Base-by-base conservation (phyloP, 2,113 vertebrate species). In the Salvator merianae region DNA sequence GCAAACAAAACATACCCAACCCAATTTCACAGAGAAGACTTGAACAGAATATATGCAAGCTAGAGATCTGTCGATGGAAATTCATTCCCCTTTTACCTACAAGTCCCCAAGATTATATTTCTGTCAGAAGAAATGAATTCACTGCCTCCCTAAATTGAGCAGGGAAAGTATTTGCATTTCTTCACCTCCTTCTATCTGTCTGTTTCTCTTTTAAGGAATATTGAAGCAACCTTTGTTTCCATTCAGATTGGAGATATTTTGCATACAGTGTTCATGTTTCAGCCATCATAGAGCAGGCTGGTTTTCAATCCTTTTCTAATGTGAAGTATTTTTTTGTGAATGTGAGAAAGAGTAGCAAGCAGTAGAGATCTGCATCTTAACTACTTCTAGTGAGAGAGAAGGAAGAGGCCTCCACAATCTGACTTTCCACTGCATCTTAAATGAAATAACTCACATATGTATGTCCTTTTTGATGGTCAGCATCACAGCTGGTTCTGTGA, bases 11-110 rank as follows among this genome's bases (percentile, higher is more conserved):
- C 70, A 86, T 36, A 78, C 85, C 50, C 86, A 70, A 53, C 69
- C 70, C 81, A 81, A 77, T 91, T 88, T 79, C 3, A 84, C 68
- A 82, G 3, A 72, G 62, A 88, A 86, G 86, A 40, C n/a, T 86
- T 36, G 12, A 78, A 79, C 50, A 83, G 87, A 84, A 81, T 88
- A 18, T 24, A 73, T 69, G 24, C 82, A 82, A 62, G 85, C 69
- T 43, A 72, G 70, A 47, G 3, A 62, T 77, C 28, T 53, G 14
- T 62, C 47, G 8, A 36, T 77, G 32, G 71, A 86, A 77, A 65
- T 40, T 26, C 18, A 47, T 2, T 32, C 86, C 75, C 14, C 89
- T 30, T n/a, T 10, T 90, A 82, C 84, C 40, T 80, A 13, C 28
- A 88, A 63, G 83, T 73, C 81, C 5, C 63, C 47, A 86, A 12